Evolutionary conservation across 2,113 vertebrate species (phyloP), one percentile per base, ranked within the genome.

Genomic region (Xiphias gladius): DNA sequence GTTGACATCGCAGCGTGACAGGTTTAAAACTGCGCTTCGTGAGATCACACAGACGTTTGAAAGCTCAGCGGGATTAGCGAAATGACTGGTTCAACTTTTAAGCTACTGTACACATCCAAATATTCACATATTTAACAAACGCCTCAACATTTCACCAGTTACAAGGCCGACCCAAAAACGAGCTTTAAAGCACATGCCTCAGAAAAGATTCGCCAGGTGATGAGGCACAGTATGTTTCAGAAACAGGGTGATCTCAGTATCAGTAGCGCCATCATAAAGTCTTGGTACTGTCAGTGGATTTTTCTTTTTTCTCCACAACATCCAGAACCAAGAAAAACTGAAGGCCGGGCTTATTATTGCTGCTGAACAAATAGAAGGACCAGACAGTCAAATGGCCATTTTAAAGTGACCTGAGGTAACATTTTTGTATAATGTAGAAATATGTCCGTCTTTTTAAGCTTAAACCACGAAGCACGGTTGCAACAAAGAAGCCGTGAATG

Each of bases 211-310:
- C 66, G 17, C n/a, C 7, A 16, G 11, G 1, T n/a, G 58, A 35
- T n/a, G 16, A 19, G 26, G 46, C 6, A 48, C 46, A 19, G 16
- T 20, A 1, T 30, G 13, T 58, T 72, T 68, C 12, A 50, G 12
- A 22, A 19, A 22, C 3, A 35, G 17, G 24, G 2, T 4, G 50
- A 16, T 64, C 58, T 83, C 59, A 43, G n/a, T 26, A 55, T 63
- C 76, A 32, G 37, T 58, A 71, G 32, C 26, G 71, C 65, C 76
- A 86, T 57, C 54, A 46, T 63, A 58, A 19, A 24, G 43, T 74
- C 14, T 67, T 30, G n/a, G 43, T 62, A 3, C 35, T 57, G 39
- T 70, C 71, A 80, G 70, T 65, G 68, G 28, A 71, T 71, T 67
- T 72, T 55, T 41, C 6, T 35, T 35, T 35, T 35, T 35, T 35